These are phyloP conservation scores for Dolichallabes microphthalmus DNA, from an alignment of 2,113 vertebrate species.

Conservation along the genomic window DNA sequence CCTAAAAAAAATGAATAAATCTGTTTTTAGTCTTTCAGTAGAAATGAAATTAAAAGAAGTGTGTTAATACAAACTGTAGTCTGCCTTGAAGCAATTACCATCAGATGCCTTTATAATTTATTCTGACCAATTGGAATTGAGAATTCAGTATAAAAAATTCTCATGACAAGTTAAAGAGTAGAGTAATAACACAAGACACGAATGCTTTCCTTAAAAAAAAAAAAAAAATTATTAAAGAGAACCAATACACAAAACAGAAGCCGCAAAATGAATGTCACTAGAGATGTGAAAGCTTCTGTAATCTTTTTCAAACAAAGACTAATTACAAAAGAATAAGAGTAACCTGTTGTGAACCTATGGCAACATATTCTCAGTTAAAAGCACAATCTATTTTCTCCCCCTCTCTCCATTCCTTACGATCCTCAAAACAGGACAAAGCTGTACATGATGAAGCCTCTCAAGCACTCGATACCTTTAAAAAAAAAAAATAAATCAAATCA, in stretches of 20 bases:
- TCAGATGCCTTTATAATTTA: too few species aligned
- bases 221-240: slow-evolving; percentile 57
- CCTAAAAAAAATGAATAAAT: too few species aligned
- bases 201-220: slow-evolving; percentile 7
- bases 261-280: slow-evolving; percentile 6
- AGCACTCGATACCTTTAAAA: neutral
- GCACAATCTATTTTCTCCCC: neutral
- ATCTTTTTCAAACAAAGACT: slow-evolving; percentile 8
- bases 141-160: too few species aligned
- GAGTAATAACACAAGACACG: neutral
- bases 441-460: neutral
- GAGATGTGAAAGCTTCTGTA: slow-evolving; percentile 13
- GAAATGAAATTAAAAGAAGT: too few species aligned
- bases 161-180: too few species aligned
- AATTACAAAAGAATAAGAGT: slow-evolving; percentile 46
- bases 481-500: neutral
- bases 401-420: neutral
- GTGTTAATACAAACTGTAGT: too few species aligned
- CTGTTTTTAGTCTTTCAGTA: too few species aligned
- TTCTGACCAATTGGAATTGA: neutral
- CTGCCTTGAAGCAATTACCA: neutral
- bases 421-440: neutral
- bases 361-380: slow-evolving; percentile 39
- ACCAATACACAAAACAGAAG: slow-evolving; percentile 53
- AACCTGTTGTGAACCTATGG: slow-evolving; percentile 39